Base-by-base conservation (phyloP, 2,797 vertebrate genomes). In the Pipistrellus pygmaeus region DNA sequence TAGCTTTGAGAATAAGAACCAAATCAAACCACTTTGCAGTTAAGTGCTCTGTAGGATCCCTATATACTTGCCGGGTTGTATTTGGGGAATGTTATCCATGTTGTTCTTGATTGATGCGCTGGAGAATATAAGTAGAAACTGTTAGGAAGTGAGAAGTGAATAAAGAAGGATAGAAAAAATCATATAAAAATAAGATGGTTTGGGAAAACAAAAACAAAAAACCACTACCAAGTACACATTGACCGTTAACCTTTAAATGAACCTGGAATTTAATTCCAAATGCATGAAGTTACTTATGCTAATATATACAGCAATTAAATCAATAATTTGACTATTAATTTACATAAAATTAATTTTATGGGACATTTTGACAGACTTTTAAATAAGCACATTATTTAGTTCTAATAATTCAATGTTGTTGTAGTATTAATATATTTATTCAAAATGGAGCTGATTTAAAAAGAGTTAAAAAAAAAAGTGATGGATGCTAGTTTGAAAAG, bases 261-360 rank as follows among this genome's bases (percentile, higher is more conserved):
- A 83, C 23, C 71, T 84, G 27, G 30, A 72, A 15, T 84, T 20
- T 30, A 82, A 84, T 72, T 91, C 13, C n/a, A 75, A 69, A 69
- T 76, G 32, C 55, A 78, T 72, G 18, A 38, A 80, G 6, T 44
- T 77, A 85, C 72, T 92, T 78, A 57, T 66, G 15, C 20, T 73
- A 72, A 72, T 27, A 88, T 77, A 84, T 77, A 55, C 10, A 78
- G 8, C 46, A 84, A 46, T 46, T 35, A 86, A 91, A 91, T 51
- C 5, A 72, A 87, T 27, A 46, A 71, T 41, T 76, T 44, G 32
- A 35, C 73, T 53, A 68, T 18, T 81, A 90, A 73, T 73, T 75
- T 55, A 62, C 27, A 53, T 35, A 71, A 69, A 92, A 92, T 53
- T 72, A 25, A 14, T 60, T 95, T 92, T 66, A 55, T 30, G 21